phyloP scores from a whole-genome alignment of 2,113 vertebrate genomes.

The Mastomys coucha region DNA sequence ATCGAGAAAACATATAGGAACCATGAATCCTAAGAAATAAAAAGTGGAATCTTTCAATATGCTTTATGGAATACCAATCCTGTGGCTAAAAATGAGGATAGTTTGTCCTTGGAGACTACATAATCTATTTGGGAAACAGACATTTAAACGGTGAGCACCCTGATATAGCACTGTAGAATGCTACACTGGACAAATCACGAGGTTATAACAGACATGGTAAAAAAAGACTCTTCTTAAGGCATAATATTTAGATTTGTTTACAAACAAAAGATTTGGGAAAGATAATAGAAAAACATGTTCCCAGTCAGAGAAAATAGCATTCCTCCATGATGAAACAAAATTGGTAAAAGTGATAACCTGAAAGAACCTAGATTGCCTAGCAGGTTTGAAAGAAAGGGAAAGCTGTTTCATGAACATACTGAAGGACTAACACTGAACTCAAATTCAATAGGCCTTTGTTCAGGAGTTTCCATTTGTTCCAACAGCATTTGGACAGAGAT shows the following conservation, averaged over 20 bases:
- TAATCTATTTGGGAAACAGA: background rate
- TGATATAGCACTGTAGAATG: accelerated
- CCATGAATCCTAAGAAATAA: background rate
- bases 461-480: background rate
- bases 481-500: background rate
- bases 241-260: background rate
- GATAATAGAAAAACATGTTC: background rate
- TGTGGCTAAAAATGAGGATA: background rate
- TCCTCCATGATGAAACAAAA: background rate
- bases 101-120: background rate
- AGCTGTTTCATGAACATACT: background rate
- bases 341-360: too few species aligned
- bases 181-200: background rate
- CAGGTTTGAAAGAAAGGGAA: background rate
- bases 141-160: background rate
- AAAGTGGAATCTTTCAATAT: background rate
- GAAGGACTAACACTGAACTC: background rate
- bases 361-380: background rate
- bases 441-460: background rate
- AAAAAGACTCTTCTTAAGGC: background rate
- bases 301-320: background rate
- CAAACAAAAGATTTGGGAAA: background rate
- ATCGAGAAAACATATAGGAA: background rate
- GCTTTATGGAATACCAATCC: background rate
- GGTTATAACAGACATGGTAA: background rate